Base-by-base conservation (phyloP, 1,140 invertebrate species). In the Pseudomyrmex concolor region DNA sequence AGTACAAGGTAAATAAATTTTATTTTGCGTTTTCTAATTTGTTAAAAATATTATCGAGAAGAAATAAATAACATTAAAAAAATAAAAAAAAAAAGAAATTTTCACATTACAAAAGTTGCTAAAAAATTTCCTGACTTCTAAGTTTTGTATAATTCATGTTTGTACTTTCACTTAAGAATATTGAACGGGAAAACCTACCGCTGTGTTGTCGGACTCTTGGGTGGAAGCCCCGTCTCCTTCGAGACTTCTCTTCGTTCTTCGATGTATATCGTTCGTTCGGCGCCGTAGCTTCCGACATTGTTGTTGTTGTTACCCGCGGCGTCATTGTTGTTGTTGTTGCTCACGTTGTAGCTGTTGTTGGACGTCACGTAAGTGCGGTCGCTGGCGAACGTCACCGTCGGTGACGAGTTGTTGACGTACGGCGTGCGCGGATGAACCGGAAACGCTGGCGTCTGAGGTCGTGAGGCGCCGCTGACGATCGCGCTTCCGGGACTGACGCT, bases 401-500 rank as follows among this genome's bases (percentile, higher is more conserved):
- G 95, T 76, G 95, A 95, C 45, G 95, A 95, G 68, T 94, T 94
- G 91, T 96, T 96, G 86, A 92, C 94, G 94, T 98, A 98, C 1
- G 98, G 97, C 2, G 98, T 98, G 85, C 97, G 96, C 43, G 98
- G 97, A 88, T 97, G 96, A 22, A 98, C 97, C 51, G 98, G 98
- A 94, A 98, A 99, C 59, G 97, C 97, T 19, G 98, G 98, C 2
- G 98, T 98, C 92, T 97, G 96, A 22, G 97, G 97, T 76, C 98
- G 93, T 19, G 95, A 93, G 93, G 94, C 89, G 90, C 95, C 90
- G 83, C 94, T 92, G 84, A 94, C 87, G 73, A 94, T 85, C 55
- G 93, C 90, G 43, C 91, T 95, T 90, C 93, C 95, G 8, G 96
- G 96, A 89, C 95, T 96, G 19, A 94, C 91, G 63, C 95, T 95